Conservation (phyloP, 2,797 vertebrate species). For the Picus viridis region DNA sequence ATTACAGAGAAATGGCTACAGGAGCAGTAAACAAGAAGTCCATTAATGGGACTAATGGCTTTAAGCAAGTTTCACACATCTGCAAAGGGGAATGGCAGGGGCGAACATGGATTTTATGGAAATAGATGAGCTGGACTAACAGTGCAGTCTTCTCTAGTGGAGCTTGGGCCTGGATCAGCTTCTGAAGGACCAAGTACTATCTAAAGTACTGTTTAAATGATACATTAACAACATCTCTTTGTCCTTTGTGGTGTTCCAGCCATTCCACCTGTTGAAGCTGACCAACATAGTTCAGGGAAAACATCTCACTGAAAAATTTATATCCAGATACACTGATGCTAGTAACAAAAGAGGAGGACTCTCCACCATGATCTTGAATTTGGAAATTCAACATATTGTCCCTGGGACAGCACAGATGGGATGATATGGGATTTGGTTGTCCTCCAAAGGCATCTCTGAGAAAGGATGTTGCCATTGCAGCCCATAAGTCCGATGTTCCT, state of each 20-base stretch:
- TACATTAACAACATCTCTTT: neutral
- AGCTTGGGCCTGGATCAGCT: neutral
- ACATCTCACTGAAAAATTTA: neutral
- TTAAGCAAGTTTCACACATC: neutral
- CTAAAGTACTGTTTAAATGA: neutral
- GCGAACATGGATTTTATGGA: neutral
- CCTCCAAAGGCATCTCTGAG: neutral
- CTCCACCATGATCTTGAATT: neutral
- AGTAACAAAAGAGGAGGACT: neutral
- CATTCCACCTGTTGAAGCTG: neutral
- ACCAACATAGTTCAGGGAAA: neutral
- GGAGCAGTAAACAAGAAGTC: neutral
- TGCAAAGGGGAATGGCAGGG: neutral
- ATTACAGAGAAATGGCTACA: neutral
- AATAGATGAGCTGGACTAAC: neutral
- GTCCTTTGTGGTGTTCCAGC: neutral
- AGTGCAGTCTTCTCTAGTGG: neutral
- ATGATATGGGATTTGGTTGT: neutral
- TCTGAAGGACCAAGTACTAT: neutral
- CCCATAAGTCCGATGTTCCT: neutral
- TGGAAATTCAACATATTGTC: neutral
- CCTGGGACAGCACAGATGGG: neutral
- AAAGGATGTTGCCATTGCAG: accelerated
- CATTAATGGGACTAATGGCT: neutral
- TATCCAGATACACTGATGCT: neutral